These are phyloP conservation scores for Periophthalmus magnuspinnatus DNA, from an alignment of 2,797 vertebrate species.

Conservation along the genomic window DNA sequence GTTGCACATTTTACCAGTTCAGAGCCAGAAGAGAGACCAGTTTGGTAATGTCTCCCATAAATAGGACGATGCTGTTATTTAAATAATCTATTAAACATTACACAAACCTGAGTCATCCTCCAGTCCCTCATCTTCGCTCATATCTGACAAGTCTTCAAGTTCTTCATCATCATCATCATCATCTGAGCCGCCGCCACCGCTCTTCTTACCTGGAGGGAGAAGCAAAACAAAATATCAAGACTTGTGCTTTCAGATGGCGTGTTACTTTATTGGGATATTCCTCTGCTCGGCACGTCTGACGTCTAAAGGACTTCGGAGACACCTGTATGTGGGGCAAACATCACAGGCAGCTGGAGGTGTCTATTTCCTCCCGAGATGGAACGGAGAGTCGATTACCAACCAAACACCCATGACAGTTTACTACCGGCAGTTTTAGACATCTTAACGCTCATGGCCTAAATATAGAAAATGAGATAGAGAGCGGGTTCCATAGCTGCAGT, in stretches of 20 bases:
- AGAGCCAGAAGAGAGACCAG: background rate
- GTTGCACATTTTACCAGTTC: too few relatives aligned
- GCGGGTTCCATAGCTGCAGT: conserved; percentile 60
- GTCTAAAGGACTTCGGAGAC: conserved; percentile 65
- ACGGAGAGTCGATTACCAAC: conserved; percentile 72
- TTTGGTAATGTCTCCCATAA: background rate
- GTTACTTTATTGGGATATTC: conserved; percentile 45
- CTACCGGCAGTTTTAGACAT: conserved; percentile 74
- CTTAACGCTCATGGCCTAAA: conserved; percentile 70
- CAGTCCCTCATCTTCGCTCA: conserved; percentile 67
- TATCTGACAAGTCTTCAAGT: conserved; percentile 68
- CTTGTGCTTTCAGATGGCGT: conserved; percentile 10
- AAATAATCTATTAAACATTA: background rate
- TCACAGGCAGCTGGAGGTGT: conserved; percentile 70
- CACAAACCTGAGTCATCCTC: conserved; percentile 65
- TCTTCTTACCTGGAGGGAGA: conserved; percentile 58
- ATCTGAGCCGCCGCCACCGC: conserved; percentile 17
- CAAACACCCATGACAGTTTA: conserved; percentile 78
- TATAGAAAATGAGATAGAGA: conserved; percentile 76
- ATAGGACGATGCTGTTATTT: background rate
- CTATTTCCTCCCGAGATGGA: conserved; percentile 72
- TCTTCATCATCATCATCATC: conserved; percentile 52
- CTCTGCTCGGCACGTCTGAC: conserved; percentile 37
- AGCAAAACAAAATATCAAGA: conserved; percentile 14
- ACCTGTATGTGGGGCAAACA: conserved; percentile 70